A percentile compares a stretch with the other conserved stretches of the same genome.
phyloP scores from a whole-genome alignment of 2,113 vertebrate species.

The Pantherophis guttatus region DNA sequence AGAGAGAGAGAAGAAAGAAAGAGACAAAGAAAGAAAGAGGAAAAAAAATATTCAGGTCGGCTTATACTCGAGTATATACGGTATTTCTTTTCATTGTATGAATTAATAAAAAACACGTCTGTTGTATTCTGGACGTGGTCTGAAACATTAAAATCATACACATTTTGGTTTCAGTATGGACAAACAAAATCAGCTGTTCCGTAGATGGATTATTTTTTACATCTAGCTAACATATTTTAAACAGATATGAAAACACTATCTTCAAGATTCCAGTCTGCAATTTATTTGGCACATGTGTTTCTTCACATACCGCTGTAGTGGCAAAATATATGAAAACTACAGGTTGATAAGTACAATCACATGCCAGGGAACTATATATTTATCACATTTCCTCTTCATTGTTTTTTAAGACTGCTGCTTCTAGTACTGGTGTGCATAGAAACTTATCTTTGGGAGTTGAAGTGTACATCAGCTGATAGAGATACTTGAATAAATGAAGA shows the following conservation, averaged over 20 bases:
- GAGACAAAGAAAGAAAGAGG: too few species aligned
- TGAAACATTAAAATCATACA: neutral
- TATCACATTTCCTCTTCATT: neutral
- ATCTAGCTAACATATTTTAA: neutral
- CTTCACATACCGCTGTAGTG: neutral
- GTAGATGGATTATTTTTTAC: neutral
- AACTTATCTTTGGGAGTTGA: neutral
- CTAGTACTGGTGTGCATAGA: neutral
- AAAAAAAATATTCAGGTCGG: too few species aligned
- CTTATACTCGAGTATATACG: too few species aligned
- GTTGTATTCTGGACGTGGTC: neutral
- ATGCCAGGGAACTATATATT: neutral
- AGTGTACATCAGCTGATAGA: neutral
- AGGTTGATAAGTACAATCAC: neutral
- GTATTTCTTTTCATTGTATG: neutral
- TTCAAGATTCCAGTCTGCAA: neutral
- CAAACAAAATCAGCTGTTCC: neutral
- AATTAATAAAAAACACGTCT: neutral
- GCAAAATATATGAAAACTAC: neutral
- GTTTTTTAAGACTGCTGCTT: neutral
- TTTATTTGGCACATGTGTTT: neutral
- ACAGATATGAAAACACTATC: neutral
- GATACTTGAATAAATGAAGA: neutral
- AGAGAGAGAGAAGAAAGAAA: too few species aligned
- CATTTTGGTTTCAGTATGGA: neutral